Base-by-base conservation (phyloP, 2,888 invertebrate species). In the Drosophila imparisetae region DNA sequence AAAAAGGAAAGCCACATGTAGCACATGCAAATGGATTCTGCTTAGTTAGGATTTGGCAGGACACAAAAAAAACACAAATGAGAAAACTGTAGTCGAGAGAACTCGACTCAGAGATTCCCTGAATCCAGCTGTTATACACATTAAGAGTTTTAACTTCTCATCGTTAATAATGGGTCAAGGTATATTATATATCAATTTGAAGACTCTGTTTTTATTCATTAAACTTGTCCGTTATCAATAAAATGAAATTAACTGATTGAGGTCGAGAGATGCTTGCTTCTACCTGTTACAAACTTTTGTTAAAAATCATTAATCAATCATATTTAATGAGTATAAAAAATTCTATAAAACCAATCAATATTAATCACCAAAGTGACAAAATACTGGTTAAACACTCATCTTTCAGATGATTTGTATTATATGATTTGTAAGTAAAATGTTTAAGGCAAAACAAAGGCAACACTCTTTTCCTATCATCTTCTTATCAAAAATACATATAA, bases 1-100 rank as follows among this genome's bases (percentile, higher is more conserved):
- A 52, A 58, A 38, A 67, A 40, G 21, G 29, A 54, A 49, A 42
- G 18, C 40, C 36, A 58, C 53, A 66, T 72, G 52, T 59, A 75
- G 80, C 77, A 66, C 72, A 85, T 88, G 89, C 83, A 85, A 85
- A 85, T 85, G 88, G 86, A 88, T 78, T 78, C 83, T 67, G 70
- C 75, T 77, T 80, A 73, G 72, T 71, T 80, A 68, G 48, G 64
- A 59, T 63, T 72, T 66, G 66, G 62, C 60, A 69, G 63, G 45
- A 36, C 50, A 52, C 10, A 57, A 50, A 27, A 32, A 27, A 53
- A 21, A 54, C n/a, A 48, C 7, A 65, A 30, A 1, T 1, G 7
- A 8, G 34, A 10, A 50, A 50, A 32, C 67, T 34, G 40, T 54
- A 15, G 24, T 8, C 2, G 8, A 4, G 24, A 4, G 7, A 15